Conservation (phyloP, 1,140 invertebrate genomes). For the Drosophila ficusphila region DNA sequence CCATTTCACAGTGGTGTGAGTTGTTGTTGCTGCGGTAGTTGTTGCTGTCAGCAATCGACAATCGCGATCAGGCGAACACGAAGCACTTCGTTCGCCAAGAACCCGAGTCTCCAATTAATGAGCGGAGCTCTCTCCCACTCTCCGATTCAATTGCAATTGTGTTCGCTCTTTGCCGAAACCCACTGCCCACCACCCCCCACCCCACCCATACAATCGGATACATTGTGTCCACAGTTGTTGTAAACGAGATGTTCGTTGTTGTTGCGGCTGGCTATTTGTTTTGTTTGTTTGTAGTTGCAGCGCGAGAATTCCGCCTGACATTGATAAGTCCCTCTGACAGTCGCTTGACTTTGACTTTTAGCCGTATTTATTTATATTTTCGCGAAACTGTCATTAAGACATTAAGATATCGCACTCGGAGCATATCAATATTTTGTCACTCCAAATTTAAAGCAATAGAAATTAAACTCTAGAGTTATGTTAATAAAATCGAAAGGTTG, state of each 20-base stretch:
- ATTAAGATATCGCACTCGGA: conserved; percentile 4
- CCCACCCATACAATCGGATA: background rate
- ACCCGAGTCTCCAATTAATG: conserved; percentile 38
- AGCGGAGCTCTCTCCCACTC: conserved; percentile 26
- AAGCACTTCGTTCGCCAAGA: conserved; percentile 53
- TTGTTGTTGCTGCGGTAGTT: background rate
- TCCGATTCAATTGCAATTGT: background rate
- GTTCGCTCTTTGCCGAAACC: background rate
- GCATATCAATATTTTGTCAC: background rate
- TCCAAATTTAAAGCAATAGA: background rate
- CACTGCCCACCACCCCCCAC: background rate
- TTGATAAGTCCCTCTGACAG: conserved; percentile 62
- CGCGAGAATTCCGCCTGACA: conserved; percentile 57
- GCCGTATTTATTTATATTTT: conserved; percentile 34
- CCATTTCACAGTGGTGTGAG: conserved; percentile 45
- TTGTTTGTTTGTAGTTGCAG: conserved; percentile 44
- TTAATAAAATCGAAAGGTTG: too few relatives aligned
- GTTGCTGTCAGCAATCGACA: conserved; percentile 67
- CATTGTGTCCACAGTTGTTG: conserved; percentile 43
- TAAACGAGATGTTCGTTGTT: conserved; percentile 37
- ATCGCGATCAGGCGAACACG: conserved; percentile 56
- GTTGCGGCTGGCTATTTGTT: conserved; percentile 15
- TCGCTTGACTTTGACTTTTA: conserved; percentile 63
- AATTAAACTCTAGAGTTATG: too few relatives aligned
- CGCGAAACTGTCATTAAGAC: conserved; percentile 27